phyloP scores from a whole-genome alignment of 2,888 invertebrate species.

The Panopea generosa region DNA sequence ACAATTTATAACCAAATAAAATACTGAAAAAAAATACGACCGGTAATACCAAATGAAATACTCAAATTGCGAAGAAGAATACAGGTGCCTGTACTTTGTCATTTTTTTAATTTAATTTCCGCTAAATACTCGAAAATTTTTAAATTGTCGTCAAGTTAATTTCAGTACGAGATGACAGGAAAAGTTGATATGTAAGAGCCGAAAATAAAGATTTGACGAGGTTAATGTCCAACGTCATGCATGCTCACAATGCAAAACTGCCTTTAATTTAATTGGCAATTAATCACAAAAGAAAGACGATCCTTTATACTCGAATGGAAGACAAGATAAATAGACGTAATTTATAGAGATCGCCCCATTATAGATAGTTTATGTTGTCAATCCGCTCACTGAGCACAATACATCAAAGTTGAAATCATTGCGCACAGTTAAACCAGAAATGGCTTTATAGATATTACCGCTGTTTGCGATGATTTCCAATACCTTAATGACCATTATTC shows the following conservation, averaged over 20 bases:
- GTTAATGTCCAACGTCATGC: slow-evolving; percentile 35
- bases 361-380: slow-evolving; percentile 60
- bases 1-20: no score
- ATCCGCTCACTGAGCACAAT: slow-evolving; percentile 52
- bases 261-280: slow-evolving; percentile 55
- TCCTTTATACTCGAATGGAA: slow-evolving; percentile 32
- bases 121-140: slow-evolving; percentile 16
- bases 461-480: slow-evolving; percentile 13
- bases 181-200: slow-evolving; percentile 46
- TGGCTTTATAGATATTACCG: slow-evolving; percentile 19
- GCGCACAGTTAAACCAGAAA: slow-evolving; percentile 39
- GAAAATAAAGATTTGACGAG: slow-evolving; percentile 28
- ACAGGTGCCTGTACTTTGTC: slow-evolving; percentile 19
- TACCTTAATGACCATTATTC: slow-evolving; percentile 30
- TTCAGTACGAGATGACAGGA: slow-evolving; percentile 26
- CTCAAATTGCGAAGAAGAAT: no score
- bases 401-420: slow-evolving; percentile 54
- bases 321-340: slow-evolving; percentile 66
- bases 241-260: slow-evolving; percentile 33
- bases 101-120: slow-evolving; percentile 18
- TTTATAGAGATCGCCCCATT: slow-evolving; percentile 55
- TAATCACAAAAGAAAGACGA: slow-evolving; percentile 59
- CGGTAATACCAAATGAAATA: no score
- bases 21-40: no score
- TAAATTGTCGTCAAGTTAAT: slow-evolving; percentile 22